These are phyloP conservation scores for Patiria miniata DNA, from an alignment of 35 echinoderm and acorn worm species.

Conservation along the genomic window DNA sequence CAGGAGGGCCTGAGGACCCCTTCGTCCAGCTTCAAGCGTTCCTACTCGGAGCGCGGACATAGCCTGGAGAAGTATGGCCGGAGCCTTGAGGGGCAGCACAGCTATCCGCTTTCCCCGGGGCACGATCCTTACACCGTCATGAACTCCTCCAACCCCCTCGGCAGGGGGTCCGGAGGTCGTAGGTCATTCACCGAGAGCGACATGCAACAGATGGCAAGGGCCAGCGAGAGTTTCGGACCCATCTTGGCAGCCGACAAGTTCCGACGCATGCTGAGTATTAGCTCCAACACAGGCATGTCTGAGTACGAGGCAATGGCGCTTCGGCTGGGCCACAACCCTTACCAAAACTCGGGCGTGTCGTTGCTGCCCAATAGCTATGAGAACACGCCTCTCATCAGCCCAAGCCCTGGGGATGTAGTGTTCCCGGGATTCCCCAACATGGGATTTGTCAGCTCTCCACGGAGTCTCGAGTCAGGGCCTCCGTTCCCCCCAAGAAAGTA, in stretches of 20 bases:
- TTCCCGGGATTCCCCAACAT: slow-evolving; percentile 43
- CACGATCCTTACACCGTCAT: background rate
- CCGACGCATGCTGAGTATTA: background rate
- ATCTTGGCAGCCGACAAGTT: background rate
- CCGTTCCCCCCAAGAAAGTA: slow-evolving; percentile 15
- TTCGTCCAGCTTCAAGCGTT: background rate
- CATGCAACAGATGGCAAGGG: background rate
- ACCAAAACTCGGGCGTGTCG: slow-evolving; percentile 29
- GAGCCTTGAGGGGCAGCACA: background rate
- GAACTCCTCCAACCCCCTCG: background rate
- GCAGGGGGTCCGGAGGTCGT: background rate
- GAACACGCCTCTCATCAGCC: slow-evolving; percentile 78
- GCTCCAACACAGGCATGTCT: background rate
- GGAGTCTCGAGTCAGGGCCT: background rate
- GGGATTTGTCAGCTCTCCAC: slow-evolving; percentile 64
- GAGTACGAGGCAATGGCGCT: background rate
- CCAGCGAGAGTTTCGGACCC: background rate
- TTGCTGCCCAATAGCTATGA: slow-evolving; percentile 67
- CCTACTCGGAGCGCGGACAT: background rate
- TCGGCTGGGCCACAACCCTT: slow-evolving; percentile 48
- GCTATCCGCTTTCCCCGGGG: background rate
- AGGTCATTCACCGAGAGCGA: background rate
- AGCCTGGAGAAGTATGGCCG: background rate
- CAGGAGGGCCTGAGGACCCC: slow-evolving; percentile 5
- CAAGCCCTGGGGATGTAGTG: slow-evolving; percentile 33